These are phyloP conservation scores for Agrochola litura DNA, from an alignment of 2,888 invertebrate genomes.

Conservation along the genomic window DNA sequence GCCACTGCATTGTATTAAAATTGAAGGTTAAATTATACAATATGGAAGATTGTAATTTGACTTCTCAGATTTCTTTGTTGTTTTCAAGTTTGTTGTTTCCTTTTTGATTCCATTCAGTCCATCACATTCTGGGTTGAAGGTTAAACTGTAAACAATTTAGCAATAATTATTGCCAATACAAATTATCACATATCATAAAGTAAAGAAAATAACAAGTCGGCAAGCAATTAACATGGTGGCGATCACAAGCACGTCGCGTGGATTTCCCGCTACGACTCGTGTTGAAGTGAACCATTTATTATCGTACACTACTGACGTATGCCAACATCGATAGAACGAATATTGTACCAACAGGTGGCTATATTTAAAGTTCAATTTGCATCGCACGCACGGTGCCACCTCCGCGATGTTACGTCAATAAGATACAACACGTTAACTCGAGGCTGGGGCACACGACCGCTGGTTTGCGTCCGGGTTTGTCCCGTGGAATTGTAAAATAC, in stretches of 20 bases:
- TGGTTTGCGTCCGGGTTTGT: slow-evolving; percentile 88
- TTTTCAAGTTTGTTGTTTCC: slow-evolving; percentile 37
- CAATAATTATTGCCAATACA: slow-evolving; percentile 72
- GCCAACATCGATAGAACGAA: slow-evolving; percentile 70
- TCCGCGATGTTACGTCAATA: slow-evolving; percentile 89
- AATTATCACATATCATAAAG: slow-evolving; percentile 70
- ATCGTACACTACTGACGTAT: slow-evolving; percentile 87
- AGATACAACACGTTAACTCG: slow-evolving; percentile 88
- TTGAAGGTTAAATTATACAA: slow-evolving; percentile 51
- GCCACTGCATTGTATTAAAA: slow-evolving; percentile 43
- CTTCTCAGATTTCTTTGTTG: slow-evolving; percentile 46
- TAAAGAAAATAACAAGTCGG: slow-evolving; percentile 81
- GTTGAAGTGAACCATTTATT: slow-evolving; percentile 89
- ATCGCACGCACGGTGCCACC: slow-evolving; percentile 78
- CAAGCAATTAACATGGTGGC: slow-evolving; percentile 85
- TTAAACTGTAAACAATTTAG: slow-evolving; percentile 76
- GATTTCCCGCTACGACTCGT: slow-evolving; percentile 89
- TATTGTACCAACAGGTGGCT: slow-evolving; percentile 74
- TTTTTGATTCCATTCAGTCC: slow-evolving; percentile 38
- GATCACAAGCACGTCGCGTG: slow-evolving; percentile 89
- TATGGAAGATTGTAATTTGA: slow-evolving; percentile 51
- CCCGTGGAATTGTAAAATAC: slow-evolving; percentile 78
- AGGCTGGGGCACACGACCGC: slow-evolving; percentile 84
- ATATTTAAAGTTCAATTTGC: slow-evolving; percentile 82
- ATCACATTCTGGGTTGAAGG: slow-evolving; percentile 62